Conservation (phyloP, 2,113 vertebrate genomes). For the Redunca redunca region DNA sequence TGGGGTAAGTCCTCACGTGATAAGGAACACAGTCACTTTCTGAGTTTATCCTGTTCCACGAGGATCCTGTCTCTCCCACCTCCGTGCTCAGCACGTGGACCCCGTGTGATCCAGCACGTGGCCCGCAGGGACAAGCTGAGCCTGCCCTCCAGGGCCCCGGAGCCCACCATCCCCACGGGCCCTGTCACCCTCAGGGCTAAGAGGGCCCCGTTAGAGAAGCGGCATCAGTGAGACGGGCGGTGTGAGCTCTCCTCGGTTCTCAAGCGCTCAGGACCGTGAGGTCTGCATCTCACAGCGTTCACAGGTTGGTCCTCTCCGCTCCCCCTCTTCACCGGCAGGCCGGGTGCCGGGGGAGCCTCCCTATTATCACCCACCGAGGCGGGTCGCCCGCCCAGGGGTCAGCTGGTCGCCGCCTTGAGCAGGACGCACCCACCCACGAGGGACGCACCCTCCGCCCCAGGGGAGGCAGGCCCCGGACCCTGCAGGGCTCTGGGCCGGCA, state of each 20-base stretch:
- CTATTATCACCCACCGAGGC: neutral
- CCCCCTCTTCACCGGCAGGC: neutral
- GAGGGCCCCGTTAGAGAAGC: neutral
- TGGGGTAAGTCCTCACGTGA: neutral
- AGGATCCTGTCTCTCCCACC: neutral
- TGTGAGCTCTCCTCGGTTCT: neutral
- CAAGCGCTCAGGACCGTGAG: neutral
- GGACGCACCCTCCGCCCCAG: too few relatives aligned
- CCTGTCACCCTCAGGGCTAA: neutral
- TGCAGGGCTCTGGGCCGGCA: neutral
- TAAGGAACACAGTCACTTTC: neutral
- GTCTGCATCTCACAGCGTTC: neutral
- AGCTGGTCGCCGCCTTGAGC: neutral
- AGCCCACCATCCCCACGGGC: accelerated
- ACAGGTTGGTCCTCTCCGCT: neutral
- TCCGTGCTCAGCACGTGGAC: neutral
- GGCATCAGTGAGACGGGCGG: neutral
- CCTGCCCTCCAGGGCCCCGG: neutral
- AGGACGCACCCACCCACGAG: too few relatives aligned
- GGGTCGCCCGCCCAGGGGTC: neutral
- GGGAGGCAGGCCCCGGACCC: neutral
- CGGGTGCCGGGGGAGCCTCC: neutral
- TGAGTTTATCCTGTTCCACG: neutral
- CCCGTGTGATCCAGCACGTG: too few relatives aligned
- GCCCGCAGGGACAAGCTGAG: neutral